Evolutionary conservation across 2,888 invertebrate genomes (phyloP), one percentile per base, ranked within the genome.

Genomic region (Monochamus alternatus): DNA sequence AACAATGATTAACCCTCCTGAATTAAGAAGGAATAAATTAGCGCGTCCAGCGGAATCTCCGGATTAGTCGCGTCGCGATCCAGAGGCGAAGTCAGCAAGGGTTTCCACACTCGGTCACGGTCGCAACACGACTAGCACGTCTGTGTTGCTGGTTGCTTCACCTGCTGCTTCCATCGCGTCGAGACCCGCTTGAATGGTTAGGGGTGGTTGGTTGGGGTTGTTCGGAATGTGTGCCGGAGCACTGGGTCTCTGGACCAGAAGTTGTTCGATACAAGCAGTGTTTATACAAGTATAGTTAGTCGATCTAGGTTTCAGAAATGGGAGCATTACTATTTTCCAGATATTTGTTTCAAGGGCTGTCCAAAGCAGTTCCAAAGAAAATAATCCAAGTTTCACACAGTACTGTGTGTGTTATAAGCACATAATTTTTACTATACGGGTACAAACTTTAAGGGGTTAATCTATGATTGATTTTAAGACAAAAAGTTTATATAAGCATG

Each of bases 121-220:
- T 79, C 81, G 81, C 81, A 82, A 80, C 81, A 82, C 80, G 81
- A 82, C 82, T 82, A 81, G 76, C 80, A 76, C 55, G 74, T 22
- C 68, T 72, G 78, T 80, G 75, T 77, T 80, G 77, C 74, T 76
- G 80, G 79, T 77, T 76, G 81, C 81, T 79, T 74, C 80, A 82
- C 82, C 81, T 80, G 82, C 80, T 79, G 74, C 77, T 74, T 70
- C 73, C 9, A 69, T n/a, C 60, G 31, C 60, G 60, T 10, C 60
- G 68, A 58, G 43, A 43, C n/a, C 22, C 44, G n/a, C 68, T 64
- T 31, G 12, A 22, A 58, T 38, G 58, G 59, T n/a, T 55, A 7
- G 55, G 55, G 55, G 55, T 55, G 14, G 55, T 55, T 55, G 12
- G n/a, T 55, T 55, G 12, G n/a, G 55, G 14, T 55, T 55, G 55